Percentiles rank a stretch among this genome's conserved stretches.
phyloP scores from a whole-genome alignment of 2,797 vertebrate species.

The Petrocephalus sullivani region DNA sequence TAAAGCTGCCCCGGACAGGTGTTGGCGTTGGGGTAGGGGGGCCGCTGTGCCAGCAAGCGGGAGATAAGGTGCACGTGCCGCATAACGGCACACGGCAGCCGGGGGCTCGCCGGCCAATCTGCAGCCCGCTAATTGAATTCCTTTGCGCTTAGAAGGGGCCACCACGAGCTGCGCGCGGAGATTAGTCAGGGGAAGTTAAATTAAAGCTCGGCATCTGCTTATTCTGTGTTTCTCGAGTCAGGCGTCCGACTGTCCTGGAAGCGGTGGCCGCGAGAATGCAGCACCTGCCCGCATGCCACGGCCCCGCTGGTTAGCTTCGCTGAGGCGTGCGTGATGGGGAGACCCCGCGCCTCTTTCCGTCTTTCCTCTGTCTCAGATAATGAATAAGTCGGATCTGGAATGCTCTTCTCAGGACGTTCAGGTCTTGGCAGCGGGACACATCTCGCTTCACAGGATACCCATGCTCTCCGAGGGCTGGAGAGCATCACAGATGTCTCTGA shows the following conservation, averaged over 20 bases:
- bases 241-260: neutral
- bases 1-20: slow-evolving; percentile 7
- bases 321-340: neutral
- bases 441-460: neutral
- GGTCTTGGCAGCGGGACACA: neutral
- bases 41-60: neutral
- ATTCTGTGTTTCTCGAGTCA: neutral
- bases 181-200: slow-evolving; percentile 10
- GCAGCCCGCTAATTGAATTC: slow-evolving; percentile 27
- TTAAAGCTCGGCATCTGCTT: slow-evolving; percentile 12
- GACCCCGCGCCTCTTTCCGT: neutral
- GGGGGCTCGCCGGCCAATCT: neutral
- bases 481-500: neutral
- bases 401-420: neutral
- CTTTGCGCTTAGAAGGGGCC: neutral
- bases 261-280: slow-evolving; percentile 6
- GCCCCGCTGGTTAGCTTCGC: neutral
- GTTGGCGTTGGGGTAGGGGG: neutral
- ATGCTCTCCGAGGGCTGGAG: neutral
- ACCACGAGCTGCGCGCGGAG: neutral
- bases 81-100: neutral
- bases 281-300: neutral
- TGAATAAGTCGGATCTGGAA: neutral
- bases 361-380: neutral
- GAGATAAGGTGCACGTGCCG: slow-evolving; percentile 17